phyloP scores from a whole-genome alignment of 2,797 vertebrate genomes.

The Echiichthys vipera region DNA sequence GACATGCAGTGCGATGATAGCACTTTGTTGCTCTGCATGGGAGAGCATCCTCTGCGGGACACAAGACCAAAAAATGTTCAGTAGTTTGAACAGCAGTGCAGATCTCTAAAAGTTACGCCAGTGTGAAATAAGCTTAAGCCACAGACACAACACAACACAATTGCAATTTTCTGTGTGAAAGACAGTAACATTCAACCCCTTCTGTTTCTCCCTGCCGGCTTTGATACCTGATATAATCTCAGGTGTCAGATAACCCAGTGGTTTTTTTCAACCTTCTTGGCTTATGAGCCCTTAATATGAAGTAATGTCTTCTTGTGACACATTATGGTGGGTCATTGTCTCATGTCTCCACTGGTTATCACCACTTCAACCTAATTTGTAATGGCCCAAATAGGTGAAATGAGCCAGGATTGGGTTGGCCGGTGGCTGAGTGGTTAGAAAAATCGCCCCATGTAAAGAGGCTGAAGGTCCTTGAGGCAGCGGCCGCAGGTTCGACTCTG shows the following conservation, averaged over 20 bases:
- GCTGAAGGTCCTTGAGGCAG: no score
- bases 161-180: no score
- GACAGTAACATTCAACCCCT: no score
- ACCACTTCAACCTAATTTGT: not conserved
- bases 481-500: no score
- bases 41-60: slow-evolving; percentile 6
- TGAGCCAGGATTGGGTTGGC: no score
- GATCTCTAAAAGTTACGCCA: slow-evolving; percentile 21
- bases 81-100: not conserved
- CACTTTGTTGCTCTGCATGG: slow-evolving; percentile 10
- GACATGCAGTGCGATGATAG: not conserved
- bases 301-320: not conserved
- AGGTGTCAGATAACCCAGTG: not conserved
- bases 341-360: not conserved
- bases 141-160: no score
- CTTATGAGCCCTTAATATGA: not conserved
- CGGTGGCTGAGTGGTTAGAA: no score
- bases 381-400: not conserved
- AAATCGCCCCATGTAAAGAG: no score
- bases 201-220: no score
- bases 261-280: no score
- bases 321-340: no score
- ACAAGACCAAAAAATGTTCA: slow-evolving; percentile 12
- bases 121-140: no score
- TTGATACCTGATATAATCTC: not conserved